Evolutionary conservation across 2,888 invertebrate genomes (phyloP).

Genomic region (Sarcophaga caerulescens): DNA sequence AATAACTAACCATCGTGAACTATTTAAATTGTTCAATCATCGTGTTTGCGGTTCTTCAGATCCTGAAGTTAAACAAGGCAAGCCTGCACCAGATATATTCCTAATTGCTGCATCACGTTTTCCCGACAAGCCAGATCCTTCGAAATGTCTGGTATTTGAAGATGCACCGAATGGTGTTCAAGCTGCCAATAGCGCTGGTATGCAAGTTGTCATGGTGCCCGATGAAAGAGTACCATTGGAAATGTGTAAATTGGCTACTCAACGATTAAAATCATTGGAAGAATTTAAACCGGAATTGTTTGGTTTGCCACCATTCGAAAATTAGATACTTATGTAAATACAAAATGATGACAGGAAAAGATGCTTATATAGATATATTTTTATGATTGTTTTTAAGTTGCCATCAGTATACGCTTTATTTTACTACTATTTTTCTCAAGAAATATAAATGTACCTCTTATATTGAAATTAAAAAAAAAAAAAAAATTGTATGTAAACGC

Average conservation of each 20-base stretch:
- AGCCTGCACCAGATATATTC: constrained; percentile 95
- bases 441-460: constrained; percentile 42
- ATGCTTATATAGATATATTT: constrained; percentile 1
- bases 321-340: constrained; percentile 66
- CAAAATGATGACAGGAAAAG: neutral
- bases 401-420: constrained; percentile 44
- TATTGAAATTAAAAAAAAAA: constrained; percentile 6
- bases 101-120: constrained; percentile 89
- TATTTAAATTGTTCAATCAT: constrained; percentile 88
- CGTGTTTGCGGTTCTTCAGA: constrained; percentile 90
- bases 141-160: constrained; percentile 91
- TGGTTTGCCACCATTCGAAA: constrained; percentile 88
- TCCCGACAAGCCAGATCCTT: constrained; percentile 84
- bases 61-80: constrained; percentile 91
- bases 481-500: constrained; percentile 5
- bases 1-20: constrained; percentile 84
- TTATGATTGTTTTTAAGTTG: constrained; percentile 17
- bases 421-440: neutral
- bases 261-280: constrained; percentile 87
- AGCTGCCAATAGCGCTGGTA: constrained; percentile 89
- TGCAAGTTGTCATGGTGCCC: constrained; percentile 94
- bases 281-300: constrained; percentile 92
- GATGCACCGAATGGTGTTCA: constrained; percentile 95
- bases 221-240: constrained; percentile 83
- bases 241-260: constrained; percentile 84